phyloP scores from a whole-genome alignment of 2,113 vertebrate species.

The Callospermophilus lateralis region DNA sequence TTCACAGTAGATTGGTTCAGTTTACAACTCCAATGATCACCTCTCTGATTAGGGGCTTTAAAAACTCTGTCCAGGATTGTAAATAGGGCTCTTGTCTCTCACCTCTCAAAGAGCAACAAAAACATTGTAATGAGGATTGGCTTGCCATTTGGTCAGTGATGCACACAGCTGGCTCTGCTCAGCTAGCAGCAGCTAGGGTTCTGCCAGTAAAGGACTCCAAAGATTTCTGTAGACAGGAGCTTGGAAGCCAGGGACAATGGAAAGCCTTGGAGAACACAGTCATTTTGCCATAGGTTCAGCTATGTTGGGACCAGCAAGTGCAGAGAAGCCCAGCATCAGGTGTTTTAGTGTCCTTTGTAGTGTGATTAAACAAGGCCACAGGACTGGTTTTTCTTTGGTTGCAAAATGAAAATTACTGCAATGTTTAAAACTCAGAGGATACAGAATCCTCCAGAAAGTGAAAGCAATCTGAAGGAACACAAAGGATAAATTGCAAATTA shows the following conservation, averaged over 20 bases:
- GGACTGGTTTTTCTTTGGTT: not conserved
- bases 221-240: not conserved
- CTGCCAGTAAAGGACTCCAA: not conserved
- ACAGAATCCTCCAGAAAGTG: not conserved
- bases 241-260: not conserved
- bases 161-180: not conserved
- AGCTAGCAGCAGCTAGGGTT: not conserved
- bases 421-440: not conserved
- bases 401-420: not conserved
- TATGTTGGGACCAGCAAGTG: too few relatives aligned
- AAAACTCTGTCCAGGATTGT: not conserved
- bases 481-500: not conserved
- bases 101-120: not conserved
- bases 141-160: not conserved
- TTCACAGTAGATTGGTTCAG: not conserved
- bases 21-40: not conserved
- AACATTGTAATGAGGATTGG: not conserved
- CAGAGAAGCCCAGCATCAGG: not conserved
- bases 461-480: not conserved
- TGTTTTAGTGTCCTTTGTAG: not conserved
- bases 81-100: not conserved
- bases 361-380: not conserved
- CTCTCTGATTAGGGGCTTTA: not conserved
- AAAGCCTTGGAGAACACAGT: not conserved
- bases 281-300: not conserved